phyloP scores from a whole-genome alignment of 1,140 invertebrate species.

The Scaptomyza montana region DNA sequence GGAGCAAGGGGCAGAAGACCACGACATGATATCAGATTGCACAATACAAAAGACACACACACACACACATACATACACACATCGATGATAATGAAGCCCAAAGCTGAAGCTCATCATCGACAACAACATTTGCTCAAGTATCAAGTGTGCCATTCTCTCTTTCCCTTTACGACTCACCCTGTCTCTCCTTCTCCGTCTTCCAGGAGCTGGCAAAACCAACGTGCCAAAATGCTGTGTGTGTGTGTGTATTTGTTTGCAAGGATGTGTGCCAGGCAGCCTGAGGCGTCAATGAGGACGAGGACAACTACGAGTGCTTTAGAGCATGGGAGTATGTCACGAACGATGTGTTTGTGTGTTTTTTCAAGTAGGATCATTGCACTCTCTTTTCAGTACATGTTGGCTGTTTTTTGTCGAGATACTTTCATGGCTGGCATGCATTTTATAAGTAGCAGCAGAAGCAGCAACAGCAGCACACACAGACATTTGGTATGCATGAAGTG shows the following conservation, averaged over 20 bases:
- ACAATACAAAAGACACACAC: constrained; percentile 42
- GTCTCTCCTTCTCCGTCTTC: constrained; percentile 9
- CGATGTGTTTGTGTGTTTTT: constrained; percentile 14
- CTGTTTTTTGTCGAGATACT: constrained; percentile 3
- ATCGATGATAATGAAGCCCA: constrained; percentile 34
- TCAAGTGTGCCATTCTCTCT: constrained; percentile 32
- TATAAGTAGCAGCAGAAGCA: constrained; percentile 1
- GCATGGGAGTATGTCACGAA: constrained; percentile 73
- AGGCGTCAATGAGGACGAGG: constrained; percentile 18
- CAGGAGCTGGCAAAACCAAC: constrained; percentile 46
- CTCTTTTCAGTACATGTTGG: constrained; percentile 38
- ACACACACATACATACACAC: constrained; percentile 7
- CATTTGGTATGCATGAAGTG: constrained; percentile 71
- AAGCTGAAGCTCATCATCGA: constrained; percentile 39
- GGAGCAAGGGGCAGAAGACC: constrained; percentile 44
- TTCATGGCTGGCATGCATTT: constrained; percentile 39
- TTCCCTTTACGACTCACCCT: neutral
- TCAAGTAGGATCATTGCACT: constrained; percentile 80
- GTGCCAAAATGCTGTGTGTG: constrained; percentile 54
- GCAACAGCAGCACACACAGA: neutral
- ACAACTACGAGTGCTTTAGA: constrained; percentile 42
- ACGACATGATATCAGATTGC: constrained; percentile 73
- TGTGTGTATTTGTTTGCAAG: constrained; percentile 10
- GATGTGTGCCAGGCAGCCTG: constrained; percentile 39
- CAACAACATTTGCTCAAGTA: constrained; percentile 55